Conservation (phyloP, 1,140 invertebrate genomes). For the Anthonomus grandis region DNA sequence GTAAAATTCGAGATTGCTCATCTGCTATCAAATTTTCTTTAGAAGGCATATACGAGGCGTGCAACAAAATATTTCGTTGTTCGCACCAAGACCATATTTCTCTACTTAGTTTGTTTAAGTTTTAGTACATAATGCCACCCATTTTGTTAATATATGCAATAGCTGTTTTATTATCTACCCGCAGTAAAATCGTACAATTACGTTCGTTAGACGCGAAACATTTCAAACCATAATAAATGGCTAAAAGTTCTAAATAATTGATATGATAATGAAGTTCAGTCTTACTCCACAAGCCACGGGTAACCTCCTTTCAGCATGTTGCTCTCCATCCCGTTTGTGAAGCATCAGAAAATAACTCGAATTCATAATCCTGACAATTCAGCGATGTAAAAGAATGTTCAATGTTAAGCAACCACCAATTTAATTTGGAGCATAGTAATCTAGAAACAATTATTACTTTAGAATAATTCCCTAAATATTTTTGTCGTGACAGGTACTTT, state of each 20-base stretch:
- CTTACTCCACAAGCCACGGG: constrained; percentile 2
- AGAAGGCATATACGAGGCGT: constrained; percentile 31
- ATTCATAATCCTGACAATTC: neutral
- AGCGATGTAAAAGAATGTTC: neutral
- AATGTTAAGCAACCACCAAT: neutral
- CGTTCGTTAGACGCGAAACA: neutral
- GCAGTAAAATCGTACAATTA: constrained; percentile 3
- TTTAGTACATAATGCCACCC: too few species aligned
- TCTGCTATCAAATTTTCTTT: constrained; percentile 25
- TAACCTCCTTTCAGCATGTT: neutral
- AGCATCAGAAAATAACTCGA: neutral
- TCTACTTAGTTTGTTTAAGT: too few species aligned
- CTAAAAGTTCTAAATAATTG: constrained; percentile 3
- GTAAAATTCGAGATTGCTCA: constrained; percentile 25
- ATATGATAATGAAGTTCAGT: neutral
- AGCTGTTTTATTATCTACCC: constrained; percentile 3
- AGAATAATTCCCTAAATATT: neutral
- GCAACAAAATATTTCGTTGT: constrained; percentile 27
- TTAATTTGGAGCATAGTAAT: neutral
- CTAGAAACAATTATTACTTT: neutral
- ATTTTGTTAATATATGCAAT: too few species aligned
- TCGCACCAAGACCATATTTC: too few species aligned
- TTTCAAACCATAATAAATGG: constrained; percentile 1
- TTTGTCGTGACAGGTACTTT: neutral
- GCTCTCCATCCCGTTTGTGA: neutral